Conservation (phyloP, 2,888 invertebrate genomes). For the Ormyrus pomaceus region DNA sequence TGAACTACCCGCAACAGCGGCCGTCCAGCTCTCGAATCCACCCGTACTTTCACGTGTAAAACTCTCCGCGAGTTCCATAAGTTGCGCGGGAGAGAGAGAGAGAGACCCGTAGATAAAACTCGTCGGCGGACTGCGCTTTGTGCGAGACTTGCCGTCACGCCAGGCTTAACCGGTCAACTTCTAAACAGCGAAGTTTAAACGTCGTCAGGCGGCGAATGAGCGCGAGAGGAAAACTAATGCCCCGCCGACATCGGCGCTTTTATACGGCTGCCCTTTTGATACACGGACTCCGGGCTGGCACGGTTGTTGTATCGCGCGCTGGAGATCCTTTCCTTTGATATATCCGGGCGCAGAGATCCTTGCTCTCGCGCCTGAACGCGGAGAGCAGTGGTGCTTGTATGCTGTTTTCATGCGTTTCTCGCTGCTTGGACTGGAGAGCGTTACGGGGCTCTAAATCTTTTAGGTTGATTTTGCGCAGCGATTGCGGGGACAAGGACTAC, state of each 20-base stretch:
- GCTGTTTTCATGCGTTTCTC: slow-evolving; percentile 6
- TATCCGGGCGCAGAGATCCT: slow-evolving; percentile 16
- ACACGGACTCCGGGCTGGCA: neutral
- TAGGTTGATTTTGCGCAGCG: neutral
- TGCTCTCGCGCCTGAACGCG: neutral
- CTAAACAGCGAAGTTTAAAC: slow-evolving; percentile 57
- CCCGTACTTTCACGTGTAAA: too few species aligned
- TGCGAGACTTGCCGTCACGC: slow-evolving; percentile 11
- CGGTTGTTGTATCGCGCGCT: neutral
- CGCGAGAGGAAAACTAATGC: slow-evolving; percentile 26
- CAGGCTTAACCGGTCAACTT: slow-evolving; percentile 57
- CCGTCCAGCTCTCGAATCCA: too few species aligned
- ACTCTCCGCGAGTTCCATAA: slow-evolving; percentile 13
- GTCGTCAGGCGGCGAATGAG: slow-evolving; percentile 46
- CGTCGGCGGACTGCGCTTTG: neutral
- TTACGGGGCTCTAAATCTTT: neutral
- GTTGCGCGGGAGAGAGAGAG: neutral
- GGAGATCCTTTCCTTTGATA: slow-evolving; percentile 36
- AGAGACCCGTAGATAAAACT: slow-evolving; percentile 25
- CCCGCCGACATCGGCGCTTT: slow-evolving; percentile 18
- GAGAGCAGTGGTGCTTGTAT: neutral
- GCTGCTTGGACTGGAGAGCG: neutral
- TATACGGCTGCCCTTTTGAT: slow-evolving; percentile 15
- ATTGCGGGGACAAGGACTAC: too few species aligned
- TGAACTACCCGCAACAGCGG: too few species aligned